Base-by-base conservation (phyloP, 2,888 invertebrate genomes). In the Standfussiana lucernea region DNA sequence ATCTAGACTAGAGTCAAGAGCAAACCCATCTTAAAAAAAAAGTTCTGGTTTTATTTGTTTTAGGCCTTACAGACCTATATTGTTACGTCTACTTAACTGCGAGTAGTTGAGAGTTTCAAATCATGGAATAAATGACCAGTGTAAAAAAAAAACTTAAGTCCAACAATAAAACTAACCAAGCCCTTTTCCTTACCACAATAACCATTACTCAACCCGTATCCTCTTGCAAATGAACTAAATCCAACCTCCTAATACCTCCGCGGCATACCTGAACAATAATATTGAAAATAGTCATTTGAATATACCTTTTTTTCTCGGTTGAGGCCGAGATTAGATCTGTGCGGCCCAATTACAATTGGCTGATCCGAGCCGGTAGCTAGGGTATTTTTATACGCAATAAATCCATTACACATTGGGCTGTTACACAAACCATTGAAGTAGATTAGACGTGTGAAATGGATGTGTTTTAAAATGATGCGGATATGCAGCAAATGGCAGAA, bases 361-460 rank as follows among this genome's bases (percentile, higher is more conserved):
- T 70, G 83, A 47, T 80, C 74, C 66, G 75, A 75, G 62, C 75
- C 71, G 42, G 70, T 47, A 70, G 81, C 73, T 66, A 67, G 70
- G 79, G 59, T 88, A 89, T 89, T 82, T 88, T 86, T 88, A 67
- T 81, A 80, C 80, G 66, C 67, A 75, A 85, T 78, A 77, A 80
- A 87, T 81, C 80, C 77, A 87, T 86, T 86, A 85, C 68, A 65
- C 66, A 80, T 82, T 82, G 47, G 76, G n/a, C 68, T 72, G 73
- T 78, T 83, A 79, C 70, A 85, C 59, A 80, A 81, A 69, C 73
- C 61, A 79, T 70, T 80, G 78, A 47, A 68, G 35, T 62, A 42
- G 42, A 73, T 42, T 59, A 42, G 13, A 56, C 18, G 21, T 32
- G 42, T 71, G 21, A 64, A 66, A 64, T 71, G 11, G 40, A 28